These are phyloP conservation scores for Melanocharis versteri DNA, from an alignment of 2,113 vertebrate genomes.

Conservation along the genomic window DNA sequence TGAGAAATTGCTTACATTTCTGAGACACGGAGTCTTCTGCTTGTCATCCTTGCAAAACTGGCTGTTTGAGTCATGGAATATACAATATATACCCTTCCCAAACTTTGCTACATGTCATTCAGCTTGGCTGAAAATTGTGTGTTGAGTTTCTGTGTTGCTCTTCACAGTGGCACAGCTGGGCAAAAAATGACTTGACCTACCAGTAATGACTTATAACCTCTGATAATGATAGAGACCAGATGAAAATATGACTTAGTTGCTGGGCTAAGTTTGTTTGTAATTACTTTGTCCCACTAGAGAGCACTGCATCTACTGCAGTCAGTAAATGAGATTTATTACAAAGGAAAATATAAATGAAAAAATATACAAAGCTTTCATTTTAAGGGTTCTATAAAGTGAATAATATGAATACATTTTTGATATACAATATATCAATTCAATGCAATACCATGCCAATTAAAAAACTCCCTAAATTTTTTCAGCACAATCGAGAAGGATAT, in stretches of 20 bases:
- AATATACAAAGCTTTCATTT: neutral
- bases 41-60: neutral
- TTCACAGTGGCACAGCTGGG: accelerated
- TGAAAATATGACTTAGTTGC: neutral
- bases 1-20: neutral
- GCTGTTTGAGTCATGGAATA: neutral
- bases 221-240: neutral
- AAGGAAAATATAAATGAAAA: neutral
- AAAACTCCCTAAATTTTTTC: neutral
- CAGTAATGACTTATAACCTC: neutral
- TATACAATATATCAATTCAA: neutral
- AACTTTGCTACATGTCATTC: neutral
- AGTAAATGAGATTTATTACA: neutral
- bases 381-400: neutral
- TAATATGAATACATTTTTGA: neutral
- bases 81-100: neutral
- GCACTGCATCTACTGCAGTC: neutral
- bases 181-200: neutral
- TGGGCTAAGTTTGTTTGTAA: neutral
- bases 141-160: neutral
- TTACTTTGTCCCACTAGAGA: neutral
- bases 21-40: neutral
- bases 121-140: neutral
- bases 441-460: neutral
- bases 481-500: neutral